Evolutionary conservation across 2,888 invertebrate genomes (phyloP), one percentile per base, ranked within the genome.

Genomic region (Troides helena): DNA sequence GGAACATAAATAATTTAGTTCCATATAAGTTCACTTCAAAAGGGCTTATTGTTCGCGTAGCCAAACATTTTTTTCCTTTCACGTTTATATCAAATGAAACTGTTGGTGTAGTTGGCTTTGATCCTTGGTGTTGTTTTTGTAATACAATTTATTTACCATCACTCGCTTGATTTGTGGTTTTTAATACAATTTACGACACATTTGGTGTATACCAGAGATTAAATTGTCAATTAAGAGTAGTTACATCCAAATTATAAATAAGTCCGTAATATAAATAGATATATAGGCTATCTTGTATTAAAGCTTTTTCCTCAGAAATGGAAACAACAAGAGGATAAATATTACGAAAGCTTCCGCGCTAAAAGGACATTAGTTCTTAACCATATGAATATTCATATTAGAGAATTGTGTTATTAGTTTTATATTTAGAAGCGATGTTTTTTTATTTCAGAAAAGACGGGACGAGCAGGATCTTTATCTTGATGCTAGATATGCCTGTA

Each of bases 11-110:
- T 83, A 84, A 82, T 81, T 78, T 77, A 76, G 77, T 78, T 76
- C 75, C 74, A 75, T 74, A 76, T 76, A 80, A 68, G 77, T 78
- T 77, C 73, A 86, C 87, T 85, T 90, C 89, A 90, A 90, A 90
- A 80, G 84, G 75, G 80, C 73, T 75, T 74, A 78, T 80, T 80
- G 77, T 81, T 74, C 72, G 72, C 72, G 77, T 75, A 70, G 73
- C 72, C 67, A 74, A 74, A 77, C 73, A 74, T 77, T 82, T 83
- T 82, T 80, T 82, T 39, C 39, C 78, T 72, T 75, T 66, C 62
- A 67, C 72, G 71, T 76, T 72, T 70, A 72, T 69, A 70, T 73
- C 72, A 72, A 72, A 73, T 75, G 56, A 30, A 74, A 72, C 72
- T 74, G 72, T 71, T 46, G 43, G 25, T 58, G 65, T 61, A 63